Conservation (phyloP, 2,888 invertebrate species). For the Geophilus truncorum region DNA sequence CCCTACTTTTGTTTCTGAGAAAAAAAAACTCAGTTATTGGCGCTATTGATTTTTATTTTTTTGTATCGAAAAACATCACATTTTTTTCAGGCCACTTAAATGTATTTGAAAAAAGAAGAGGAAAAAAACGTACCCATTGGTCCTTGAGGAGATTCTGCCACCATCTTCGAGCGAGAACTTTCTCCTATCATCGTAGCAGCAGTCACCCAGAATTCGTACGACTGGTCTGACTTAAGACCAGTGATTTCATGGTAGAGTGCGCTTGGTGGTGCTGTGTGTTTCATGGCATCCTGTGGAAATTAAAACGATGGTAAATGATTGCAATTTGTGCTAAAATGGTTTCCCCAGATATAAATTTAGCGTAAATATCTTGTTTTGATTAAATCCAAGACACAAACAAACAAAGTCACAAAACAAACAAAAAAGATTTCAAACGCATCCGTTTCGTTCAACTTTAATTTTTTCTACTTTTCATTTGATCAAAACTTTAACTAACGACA, state of each 20-base stretch:
- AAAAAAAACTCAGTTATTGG: not conserved
- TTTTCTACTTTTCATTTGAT: too few species aligned
- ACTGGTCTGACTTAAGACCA: conserved; percentile 70
- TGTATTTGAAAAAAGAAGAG: not conserved
- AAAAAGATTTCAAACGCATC: too few species aligned
- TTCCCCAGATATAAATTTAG: too few species aligned
- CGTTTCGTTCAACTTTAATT: too few species aligned
- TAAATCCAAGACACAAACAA: too few species aligned
- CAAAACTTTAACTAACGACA: too few species aligned
- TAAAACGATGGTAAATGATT: not conserved
- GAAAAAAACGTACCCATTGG: conserved; percentile 34
- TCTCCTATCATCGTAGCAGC: conserved; percentile 92
- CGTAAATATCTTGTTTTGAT: too few species aligned
- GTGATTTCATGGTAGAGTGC: conserved; percentile 65
- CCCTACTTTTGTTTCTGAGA: not conserved
- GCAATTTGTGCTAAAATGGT: too few species aligned
- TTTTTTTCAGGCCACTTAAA: not conserved
- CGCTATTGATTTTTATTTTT: not conserved
- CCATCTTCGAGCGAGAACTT: conserved; percentile 52
- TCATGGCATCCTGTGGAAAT: conserved; percentile 33
- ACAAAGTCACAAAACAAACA: too few species aligned
- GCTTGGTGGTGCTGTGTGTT: conserved; percentile 38
- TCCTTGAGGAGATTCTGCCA: conserved; percentile 34
- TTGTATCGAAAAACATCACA: not conserved
- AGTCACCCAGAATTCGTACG: conserved; percentile 91